These are phyloP conservation scores for Poeciliopsis infans DNA, from an alignment of 2,797 vertebrate species.

Conservation along the genomic window DNA sequence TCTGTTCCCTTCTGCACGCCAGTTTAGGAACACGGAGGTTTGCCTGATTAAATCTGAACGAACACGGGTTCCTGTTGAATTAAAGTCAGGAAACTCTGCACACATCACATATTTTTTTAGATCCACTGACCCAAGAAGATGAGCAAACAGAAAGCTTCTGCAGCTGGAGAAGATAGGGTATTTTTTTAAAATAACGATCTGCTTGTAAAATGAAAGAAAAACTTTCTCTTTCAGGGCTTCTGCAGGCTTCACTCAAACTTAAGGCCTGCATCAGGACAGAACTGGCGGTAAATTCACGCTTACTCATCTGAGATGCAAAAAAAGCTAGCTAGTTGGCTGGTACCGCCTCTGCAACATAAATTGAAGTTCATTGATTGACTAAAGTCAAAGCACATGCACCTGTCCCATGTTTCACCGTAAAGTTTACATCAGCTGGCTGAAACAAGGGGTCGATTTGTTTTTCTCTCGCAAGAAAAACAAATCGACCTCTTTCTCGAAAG, in stretches of 20 bases:
- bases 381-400: background rate
- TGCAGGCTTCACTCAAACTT: too few relatives aligned
- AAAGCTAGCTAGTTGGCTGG: too few relatives aligned
- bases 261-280: too few relatives aligned
- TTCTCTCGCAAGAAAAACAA: background rate
- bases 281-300: too few relatives aligned
- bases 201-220: background rate
- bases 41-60: conserved; percentile 48
- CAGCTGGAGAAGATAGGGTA: background rate
- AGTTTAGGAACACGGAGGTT: conserved; percentile 37
- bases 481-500: background rate
- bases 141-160: background rate
- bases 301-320: too few relatives aligned
- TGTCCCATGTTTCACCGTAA: background rate
- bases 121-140: background rate
- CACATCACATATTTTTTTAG: background rate
- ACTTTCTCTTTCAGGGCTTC: too few relatives aligned
- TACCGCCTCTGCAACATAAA: too few relatives aligned
- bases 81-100: background rate
- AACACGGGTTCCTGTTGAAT: conserved; percentile 14
- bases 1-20: conserved; percentile 55
- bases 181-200: background rate
- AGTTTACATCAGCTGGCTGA: background rate
- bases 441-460: background rate
- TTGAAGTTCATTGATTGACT: too few relatives aligned